Conservation (phyloP, 2,113 vertebrate genomes). For the Callipepla californica region DNA sequence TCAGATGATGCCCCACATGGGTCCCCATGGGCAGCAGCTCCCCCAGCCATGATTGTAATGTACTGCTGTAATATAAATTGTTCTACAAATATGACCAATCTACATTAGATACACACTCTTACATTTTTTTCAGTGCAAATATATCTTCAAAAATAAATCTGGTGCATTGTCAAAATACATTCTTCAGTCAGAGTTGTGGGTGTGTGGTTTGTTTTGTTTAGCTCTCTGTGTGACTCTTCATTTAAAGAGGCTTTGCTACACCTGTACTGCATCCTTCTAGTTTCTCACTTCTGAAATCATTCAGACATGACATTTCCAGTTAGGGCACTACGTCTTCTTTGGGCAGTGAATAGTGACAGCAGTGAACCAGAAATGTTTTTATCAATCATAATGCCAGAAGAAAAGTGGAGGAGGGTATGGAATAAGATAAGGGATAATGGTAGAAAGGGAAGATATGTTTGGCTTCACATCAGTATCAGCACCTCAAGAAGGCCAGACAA, state of each 20-base stretch:
- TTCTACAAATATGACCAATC: not conserved
- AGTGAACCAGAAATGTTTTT: not conserved
- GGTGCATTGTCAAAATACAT: not conserved
- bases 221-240: not conserved
- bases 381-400: not conserved
- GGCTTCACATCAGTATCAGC: not conserved
- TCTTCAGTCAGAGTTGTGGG: not conserved
- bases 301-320: not conserved
- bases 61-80: not conserved
- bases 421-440: not conserved
- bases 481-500: not conserved
- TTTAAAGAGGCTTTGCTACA: not conserved
- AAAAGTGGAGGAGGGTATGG: not conserved
- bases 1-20: not conserved
- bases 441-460: not conserved
- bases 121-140: not conserved
- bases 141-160: not conserved
- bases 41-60: not conserved
- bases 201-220: not conserved
- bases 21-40: not conserved
- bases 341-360: not conserved
- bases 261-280: not conserved
- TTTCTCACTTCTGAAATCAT: not conserved
- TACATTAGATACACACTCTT: not conserved
- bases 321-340: not conserved